Evolutionary conservation across 2,888 invertebrate species (phyloP).

Genomic region (Heliconius cydno): DNA sequence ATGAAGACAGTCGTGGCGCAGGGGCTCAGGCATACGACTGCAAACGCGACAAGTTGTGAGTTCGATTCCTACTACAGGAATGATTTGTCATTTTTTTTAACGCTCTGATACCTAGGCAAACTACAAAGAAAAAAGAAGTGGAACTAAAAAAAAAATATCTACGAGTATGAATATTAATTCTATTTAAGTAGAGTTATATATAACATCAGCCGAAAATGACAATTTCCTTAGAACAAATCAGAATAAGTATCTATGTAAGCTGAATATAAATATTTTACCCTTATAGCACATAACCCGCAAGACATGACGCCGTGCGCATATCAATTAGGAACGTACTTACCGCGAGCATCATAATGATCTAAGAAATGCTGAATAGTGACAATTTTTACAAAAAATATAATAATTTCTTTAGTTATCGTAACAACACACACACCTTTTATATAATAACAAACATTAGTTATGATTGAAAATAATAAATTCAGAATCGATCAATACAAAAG

Average conservation of each 20-base stretch:
- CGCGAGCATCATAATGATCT: background rate
- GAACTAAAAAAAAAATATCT: no score
- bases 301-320: background rate
- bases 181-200: background rate
- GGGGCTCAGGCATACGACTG: no score
- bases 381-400: background rate
- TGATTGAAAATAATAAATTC: no score
- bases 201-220: background rate
- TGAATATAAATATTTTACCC: slow-evolving; percentile 7
- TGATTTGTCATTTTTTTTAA: no score
- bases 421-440: background rate
- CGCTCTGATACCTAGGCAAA: no score
- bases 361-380: background rate
- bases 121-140: no score
- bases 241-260: background rate
- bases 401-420: background rate
- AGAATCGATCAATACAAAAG: background rate
- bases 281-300: background rate
- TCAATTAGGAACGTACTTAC: background rate
- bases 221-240: background rate
- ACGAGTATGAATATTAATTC: background rate
- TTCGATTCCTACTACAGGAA: no score
- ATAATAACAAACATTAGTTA: background rate
- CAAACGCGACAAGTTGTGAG: no score
- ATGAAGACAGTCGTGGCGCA: background rate